Evolutionary conservation across 2,888 invertebrate genomes (phyloP).

Genomic region (Panopea generosa): DNA sequence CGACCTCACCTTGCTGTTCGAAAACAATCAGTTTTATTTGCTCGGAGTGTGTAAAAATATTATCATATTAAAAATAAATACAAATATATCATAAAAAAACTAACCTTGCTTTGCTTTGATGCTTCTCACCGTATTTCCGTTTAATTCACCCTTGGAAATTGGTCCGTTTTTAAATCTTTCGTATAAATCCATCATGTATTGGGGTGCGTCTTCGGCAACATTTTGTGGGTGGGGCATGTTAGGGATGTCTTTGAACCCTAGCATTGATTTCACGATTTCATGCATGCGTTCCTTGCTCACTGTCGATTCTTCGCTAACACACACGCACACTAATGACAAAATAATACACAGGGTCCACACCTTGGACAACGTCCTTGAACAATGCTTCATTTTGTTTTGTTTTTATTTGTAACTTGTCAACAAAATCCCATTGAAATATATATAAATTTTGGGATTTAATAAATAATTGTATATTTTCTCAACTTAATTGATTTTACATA

Average conservation of each 20-base stretch:
- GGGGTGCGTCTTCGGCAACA: constrained; percentile 68
- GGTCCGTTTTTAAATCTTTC: constrained; percentile 74
- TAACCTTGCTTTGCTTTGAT: constrained; percentile 75
- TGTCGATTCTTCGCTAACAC: constrained; percentile 10
- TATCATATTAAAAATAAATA: too few species aligned
- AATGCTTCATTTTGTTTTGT: constrained; percentile 27
- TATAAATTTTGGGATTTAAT: too few species aligned
- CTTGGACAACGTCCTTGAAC: constrained; percentile 22
- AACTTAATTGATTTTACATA: too few species aligned
- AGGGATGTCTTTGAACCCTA: constrained; percentile 67
- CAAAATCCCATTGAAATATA: not conserved
- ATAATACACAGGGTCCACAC: constrained; percentile 7
- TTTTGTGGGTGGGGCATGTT: constrained; percentile 57
- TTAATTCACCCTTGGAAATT: constrained; percentile 62
- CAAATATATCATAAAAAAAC: too few species aligned
- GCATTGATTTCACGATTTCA: constrained; percentile 70
- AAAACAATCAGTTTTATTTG: too few species aligned
- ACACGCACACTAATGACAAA: too few species aligned
- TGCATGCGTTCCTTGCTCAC: constrained; percentile 57
- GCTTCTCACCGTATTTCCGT: constrained; percentile 79
- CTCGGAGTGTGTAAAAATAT: too few species aligned
- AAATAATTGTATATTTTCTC: too few species aligned
- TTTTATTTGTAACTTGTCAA: too few species aligned
- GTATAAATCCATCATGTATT: constrained; percentile 81
- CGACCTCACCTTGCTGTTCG: too few species aligned